Base-by-base conservation (phyloP, 2,888 invertebrate genomes). In the Pandemis heparana region DNA sequence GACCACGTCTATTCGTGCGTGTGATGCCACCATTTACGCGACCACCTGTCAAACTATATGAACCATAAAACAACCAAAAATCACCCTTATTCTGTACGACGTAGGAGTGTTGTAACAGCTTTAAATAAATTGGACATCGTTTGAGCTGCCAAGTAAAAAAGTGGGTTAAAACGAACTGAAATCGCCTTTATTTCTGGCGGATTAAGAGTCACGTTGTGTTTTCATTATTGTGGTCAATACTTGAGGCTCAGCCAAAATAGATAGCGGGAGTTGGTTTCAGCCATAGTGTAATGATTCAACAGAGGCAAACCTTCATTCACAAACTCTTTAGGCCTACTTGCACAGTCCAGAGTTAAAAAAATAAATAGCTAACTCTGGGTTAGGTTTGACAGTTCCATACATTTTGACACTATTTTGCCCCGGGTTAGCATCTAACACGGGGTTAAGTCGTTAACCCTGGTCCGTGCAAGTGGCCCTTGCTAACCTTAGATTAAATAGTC, bases 181-280 rank as follows among this genome's bases (percentile, higher is more conserved):
- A 10, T 18, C 16, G 18, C 4, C 56, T 23, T 72, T 72, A 39
- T 53, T 10, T 38, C 1, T 23, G 7, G 8, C 4, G 8, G 12
- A n/a, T n/a, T 56, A 46, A 39, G 10, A 18, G 6, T 43, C 4
- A 38, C 23, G 8, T 61, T 38, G 16, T 9, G 43, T 12, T 48
- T 56, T n/a, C n/a, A 9, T 53, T 63, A 39, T 43, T 6, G 38
- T 68, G 32, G 62, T 56, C 6, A n/a, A 38, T 38, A 62, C 16
- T 72, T 72, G 72, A 72, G 41, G 53, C 23, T 62, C 23, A 46
- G 72, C 72, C 72, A 72, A 71, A 72, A 72, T 18, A 61, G 56
- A 63, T 62, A 51, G 48, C 46, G 6, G 18, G 41, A 62, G 39
- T 60, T 23, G 48, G 65, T 62, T 62, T 64, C 64, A 53, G 7